Conservation (phyloP, 2,888 invertebrate species). For the Stenchaetothrips biformis region DNA sequence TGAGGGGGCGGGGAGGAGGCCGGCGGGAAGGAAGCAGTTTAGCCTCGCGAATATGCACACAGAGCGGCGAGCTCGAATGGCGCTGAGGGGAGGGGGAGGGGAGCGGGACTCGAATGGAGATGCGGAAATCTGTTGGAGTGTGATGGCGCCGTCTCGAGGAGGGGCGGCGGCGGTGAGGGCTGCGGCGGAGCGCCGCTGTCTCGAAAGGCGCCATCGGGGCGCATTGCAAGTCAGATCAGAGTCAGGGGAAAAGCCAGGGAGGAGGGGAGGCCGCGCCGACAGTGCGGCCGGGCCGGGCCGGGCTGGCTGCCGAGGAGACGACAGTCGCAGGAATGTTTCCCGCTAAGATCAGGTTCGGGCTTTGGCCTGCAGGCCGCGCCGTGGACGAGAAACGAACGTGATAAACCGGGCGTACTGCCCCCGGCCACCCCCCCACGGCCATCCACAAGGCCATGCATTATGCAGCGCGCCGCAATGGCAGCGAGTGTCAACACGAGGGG, state of each 20-base stretch:
- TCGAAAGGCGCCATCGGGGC: not conserved
- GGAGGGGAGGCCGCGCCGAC: not conserved
- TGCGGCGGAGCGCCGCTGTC: not conserved
- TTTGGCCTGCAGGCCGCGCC: too few relatives aligned
- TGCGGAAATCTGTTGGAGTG: constrained; percentile 22
- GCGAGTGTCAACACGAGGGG: too few relatives aligned
- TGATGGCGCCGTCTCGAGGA: not conserved
- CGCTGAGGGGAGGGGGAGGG: not conserved
- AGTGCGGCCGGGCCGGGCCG: too few relatives aligned
- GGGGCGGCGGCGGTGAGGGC: not conserved
- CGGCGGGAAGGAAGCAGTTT: constrained; percentile 22
- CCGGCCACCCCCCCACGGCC: too few relatives aligned
- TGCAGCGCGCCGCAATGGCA: too few relatives aligned
- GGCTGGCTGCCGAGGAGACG: too few relatives aligned
- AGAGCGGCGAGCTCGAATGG: not conserved
- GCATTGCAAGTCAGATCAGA: not conserved
- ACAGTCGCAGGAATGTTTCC: too few relatives aligned
- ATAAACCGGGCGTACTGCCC: too few relatives aligned
- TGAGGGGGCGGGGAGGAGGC: not conserved
- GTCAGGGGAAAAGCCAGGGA: not conserved
- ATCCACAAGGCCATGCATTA: too few relatives aligned
- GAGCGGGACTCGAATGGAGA: not conserved
- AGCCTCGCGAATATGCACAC: constrained; percentile 13
- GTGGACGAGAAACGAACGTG: too few relatives aligned
- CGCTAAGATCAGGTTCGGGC: too few relatives aligned